Conservation (phyloP, 2,888 invertebrate genomes). For the Clitarchus hookeri region DNA sequence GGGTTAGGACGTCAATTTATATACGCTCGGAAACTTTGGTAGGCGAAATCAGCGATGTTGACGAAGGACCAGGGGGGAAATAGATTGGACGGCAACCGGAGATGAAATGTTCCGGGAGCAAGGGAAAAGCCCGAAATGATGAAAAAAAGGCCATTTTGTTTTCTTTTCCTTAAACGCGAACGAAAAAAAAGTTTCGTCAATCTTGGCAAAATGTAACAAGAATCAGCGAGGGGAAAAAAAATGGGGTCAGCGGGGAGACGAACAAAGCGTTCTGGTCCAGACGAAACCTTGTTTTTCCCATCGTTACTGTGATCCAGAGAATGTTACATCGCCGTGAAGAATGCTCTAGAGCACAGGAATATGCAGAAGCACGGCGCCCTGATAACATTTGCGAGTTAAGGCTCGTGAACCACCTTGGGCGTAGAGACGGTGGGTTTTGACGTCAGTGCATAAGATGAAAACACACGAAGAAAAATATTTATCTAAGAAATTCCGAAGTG, state of each 20-base stretch:
- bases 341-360: too few relatives aligned
- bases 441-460: too few relatives aligned
- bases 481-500: too few relatives aligned
- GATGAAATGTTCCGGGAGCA: neutral
- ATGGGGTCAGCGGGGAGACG: neutral
- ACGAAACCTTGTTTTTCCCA: too few relatives aligned
- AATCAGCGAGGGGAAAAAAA: neutral
- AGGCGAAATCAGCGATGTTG: neutral
- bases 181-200: neutral
- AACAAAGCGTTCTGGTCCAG: too few relatives aligned
- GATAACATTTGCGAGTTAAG: too few relatives aligned
- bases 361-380: too few relatives aligned
- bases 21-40: neutral
- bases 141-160: neutral
- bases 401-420: too few relatives aligned
- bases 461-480: too few relatives aligned
- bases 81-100: neutral
- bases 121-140: neutral
- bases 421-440: too few relatives aligned
- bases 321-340: too few relatives aligned
- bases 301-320: too few relatives aligned
- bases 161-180: neutral
- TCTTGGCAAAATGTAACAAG: neutral
- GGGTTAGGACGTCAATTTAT: neutral
- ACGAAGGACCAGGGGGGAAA: neutral